phyloP scores from a whole-genome alignment of 2,113 vertebrate genomes.

The Beaufortia kweichowensis region DNA sequence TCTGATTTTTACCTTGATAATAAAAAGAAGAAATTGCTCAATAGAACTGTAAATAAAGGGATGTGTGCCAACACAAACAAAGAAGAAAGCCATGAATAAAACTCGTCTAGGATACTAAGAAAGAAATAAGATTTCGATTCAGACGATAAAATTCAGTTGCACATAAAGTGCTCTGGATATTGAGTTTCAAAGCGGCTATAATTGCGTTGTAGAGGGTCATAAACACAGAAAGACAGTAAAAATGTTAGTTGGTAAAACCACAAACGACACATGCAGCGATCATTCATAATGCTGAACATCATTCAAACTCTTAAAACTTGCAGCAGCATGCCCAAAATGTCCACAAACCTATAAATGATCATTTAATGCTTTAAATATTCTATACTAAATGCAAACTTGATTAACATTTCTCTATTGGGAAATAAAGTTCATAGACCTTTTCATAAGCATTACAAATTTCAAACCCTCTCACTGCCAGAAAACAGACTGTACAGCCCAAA shows the following conservation, averaged over 20 bases:
- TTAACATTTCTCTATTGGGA: not conserved
- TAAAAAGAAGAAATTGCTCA: not conserved
- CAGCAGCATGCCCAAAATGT: not conserved
- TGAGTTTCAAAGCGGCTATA: slow-evolving; percentile 4
- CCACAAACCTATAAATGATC: too few species aligned
- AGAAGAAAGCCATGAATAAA: not conserved
- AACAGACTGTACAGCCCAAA: not conserved
- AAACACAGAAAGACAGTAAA: not conserved
- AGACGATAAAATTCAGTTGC: not conserved
- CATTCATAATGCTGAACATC: not conserved
- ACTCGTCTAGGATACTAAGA: not conserved
- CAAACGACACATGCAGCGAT: not conserved
- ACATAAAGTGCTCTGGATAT: not conserved
- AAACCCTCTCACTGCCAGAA: not conserved
- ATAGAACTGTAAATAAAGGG: not conserved
- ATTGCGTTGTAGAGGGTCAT: not conserved
- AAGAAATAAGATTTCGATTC: not conserved
- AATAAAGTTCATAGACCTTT: not conserved
- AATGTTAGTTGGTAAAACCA: not conserved
- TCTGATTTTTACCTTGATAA: not conserved
- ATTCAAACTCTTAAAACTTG: not conserved
- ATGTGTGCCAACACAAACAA: slow-evolving; percentile 13
- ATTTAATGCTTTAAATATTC: not conserved
- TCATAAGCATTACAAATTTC: not conserved
- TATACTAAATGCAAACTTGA: not conserved